Evolutionary conservation across 2,888 invertebrate genomes (phyloP).

Genomic region (Tenthredo livida): DNA sequence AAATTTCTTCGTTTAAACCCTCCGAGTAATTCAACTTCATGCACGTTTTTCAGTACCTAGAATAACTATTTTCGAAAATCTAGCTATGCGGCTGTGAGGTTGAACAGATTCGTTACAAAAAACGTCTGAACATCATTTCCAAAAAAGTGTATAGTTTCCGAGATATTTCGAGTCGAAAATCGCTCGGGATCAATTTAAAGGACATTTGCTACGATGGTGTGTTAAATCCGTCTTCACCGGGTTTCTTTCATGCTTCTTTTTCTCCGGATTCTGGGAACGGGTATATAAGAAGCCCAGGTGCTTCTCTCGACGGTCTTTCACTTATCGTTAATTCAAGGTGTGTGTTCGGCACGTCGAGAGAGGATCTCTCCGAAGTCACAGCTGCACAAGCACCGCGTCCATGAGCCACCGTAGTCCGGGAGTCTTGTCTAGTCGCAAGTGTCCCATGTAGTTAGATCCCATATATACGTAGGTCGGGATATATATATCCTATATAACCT

Average conservation of each 20-base stretch:
- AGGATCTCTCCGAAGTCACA: slow-evolving; percentile 11
- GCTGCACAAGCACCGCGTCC: slow-evolving; percentile 7
- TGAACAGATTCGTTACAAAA: no score
- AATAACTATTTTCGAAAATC: no score
- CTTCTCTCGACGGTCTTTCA: not conserved
- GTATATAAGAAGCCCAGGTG: not conserved
- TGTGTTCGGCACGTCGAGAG: slow-evolving; percentile 8
- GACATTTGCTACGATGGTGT: not conserved
- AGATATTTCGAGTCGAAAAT: no score
- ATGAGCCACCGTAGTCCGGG: not conserved
- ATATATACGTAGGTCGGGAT: not conserved
- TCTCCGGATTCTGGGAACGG: not conserved
- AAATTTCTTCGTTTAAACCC: not conserved
- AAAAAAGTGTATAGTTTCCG: no score
- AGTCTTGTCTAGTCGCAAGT: slow-evolving; percentile 20
- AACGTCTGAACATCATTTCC: no score
- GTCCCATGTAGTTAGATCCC: not conserved
- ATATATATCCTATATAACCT: slow-evolving; percentile 1
- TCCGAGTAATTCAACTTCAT: not conserved
- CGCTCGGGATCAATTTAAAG: no score
- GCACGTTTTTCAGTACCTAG: no score
- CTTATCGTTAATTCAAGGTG: slow-evolving; percentile 32
- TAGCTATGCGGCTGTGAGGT: no score
- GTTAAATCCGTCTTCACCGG: not conserved
- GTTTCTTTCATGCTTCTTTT: no score